phyloP scores from a whole-genome alignment of 2,888 invertebrate genomes.

The Ochlodes sylvanus region DNA sequence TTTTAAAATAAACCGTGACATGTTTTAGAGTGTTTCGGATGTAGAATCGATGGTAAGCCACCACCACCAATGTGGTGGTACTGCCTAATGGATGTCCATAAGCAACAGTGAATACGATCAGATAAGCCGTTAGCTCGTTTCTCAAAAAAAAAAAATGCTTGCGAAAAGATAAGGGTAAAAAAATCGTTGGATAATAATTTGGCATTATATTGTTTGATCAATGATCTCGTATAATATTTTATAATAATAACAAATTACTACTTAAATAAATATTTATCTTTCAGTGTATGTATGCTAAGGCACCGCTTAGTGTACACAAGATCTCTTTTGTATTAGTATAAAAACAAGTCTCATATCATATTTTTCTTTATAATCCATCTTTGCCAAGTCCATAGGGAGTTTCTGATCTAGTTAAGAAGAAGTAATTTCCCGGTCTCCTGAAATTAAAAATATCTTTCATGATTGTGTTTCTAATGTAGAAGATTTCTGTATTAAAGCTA shows the following conservation, averaged over 20 bases:
- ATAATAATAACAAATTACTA: too few species aligned
- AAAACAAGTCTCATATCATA: neutral
- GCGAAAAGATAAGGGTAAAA: too few species aligned
- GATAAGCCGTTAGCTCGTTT: too few species aligned
- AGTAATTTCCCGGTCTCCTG: constrained; percentile 67
- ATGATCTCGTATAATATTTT: neutral
- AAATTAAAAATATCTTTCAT: constrained; percentile 37
- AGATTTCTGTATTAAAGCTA: neutral
- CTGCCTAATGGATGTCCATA: too few species aligned
- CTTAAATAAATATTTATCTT: neutral
- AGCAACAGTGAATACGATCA: too few species aligned
- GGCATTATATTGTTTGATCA: neutral
- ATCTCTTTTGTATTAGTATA: neutral
- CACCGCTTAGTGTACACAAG: neutral
- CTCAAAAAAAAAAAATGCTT: too few species aligned
- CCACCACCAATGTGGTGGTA: too few species aligned
- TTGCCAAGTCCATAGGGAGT: constrained; percentile 67
- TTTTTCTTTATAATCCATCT: constrained; percentile 57
- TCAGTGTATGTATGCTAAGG: neutral
- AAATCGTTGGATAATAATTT: neutral
- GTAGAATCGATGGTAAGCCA: too few species aligned
- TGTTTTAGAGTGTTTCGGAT: too few species aligned
- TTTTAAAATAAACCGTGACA: too few species aligned
- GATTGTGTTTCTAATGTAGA: constrained; percentile 2
- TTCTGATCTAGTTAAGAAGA: constrained; percentile 58